Percentiles rank a stretch among this genome's conserved stretches.
Conservation (phyloP, 1,140 invertebrate genomes). For the Calephelis virginiensis region DNA sequence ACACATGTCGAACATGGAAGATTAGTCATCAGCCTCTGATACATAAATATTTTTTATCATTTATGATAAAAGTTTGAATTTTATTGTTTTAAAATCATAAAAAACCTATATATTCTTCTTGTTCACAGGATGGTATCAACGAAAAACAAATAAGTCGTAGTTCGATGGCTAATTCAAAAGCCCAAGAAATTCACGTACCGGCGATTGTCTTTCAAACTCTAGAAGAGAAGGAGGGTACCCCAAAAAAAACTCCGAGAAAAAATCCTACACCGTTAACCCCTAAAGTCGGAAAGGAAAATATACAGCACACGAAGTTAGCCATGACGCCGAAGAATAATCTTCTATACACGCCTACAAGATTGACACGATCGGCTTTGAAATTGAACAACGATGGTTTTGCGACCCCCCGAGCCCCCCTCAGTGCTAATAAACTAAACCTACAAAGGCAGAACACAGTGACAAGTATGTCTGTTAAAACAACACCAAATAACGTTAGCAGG, state of each 20-base stretch:
- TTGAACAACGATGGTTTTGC: slow-evolving; percentile 60
- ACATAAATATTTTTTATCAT: no score
- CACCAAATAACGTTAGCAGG: slow-evolving; percentile 51
- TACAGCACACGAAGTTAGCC: slow-evolving; percentile 41
- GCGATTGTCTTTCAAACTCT: slow-evolving; percentile 32
- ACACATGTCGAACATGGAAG: no score
- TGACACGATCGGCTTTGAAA: slow-evolving; percentile 59
- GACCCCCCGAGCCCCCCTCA: slow-evolving; percentile 57
- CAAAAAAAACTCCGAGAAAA: slow-evolving; percentile 45
- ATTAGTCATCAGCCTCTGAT: no score
- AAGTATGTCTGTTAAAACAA: slow-evolving; percentile 45
- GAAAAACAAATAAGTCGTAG: slow-evolving; percentile 62
- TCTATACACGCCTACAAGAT: slow-evolving; percentile 49
- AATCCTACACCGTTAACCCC: slow-evolving; percentile 45
- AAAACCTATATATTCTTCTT: slow-evolving; percentile 11
- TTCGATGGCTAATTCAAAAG: slow-evolving; percentile 46
- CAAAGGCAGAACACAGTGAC: slow-evolving; percentile 49
- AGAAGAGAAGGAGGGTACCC: slow-evolving; percentile 42
- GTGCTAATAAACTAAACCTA: slow-evolving; percentile 51
- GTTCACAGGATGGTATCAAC: slow-evolving; percentile 55
- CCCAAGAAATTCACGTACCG: slow-evolving; percentile 30
- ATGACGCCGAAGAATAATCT: slow-evolving; percentile 51
- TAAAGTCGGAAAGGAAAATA: slow-evolving; percentile 61
- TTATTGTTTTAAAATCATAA: no score
- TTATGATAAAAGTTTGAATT: no score